These are phyloP conservation scores for Lateolabrax maculatus DNA, from an alignment of 2,797 vertebrate genomes.

Conservation along the genomic window DNA sequence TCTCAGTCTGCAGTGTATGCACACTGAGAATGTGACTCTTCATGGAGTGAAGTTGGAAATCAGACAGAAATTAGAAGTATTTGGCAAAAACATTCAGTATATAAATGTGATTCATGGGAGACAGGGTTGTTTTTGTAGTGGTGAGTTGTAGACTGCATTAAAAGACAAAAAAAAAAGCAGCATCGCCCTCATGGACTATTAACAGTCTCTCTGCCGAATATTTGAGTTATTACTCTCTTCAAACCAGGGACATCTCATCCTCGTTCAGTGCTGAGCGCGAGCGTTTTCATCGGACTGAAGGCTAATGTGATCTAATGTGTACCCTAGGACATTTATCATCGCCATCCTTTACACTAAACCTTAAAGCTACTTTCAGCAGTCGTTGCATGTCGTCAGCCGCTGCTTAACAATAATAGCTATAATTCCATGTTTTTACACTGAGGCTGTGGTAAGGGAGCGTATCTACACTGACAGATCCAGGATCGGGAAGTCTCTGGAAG, in stretches of 20 bases:
- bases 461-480: neutral
- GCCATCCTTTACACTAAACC: neutral
- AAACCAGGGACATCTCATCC: neutral
- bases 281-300: neutral
- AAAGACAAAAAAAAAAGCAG: neutral
- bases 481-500: neutral
- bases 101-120: neutral
- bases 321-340: slow-evolving; percentile 16
- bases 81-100: neutral
- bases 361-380: neutral
- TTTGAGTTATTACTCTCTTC: neutral
- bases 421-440: neutral
- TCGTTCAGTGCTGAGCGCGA: neutral
- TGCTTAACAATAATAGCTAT: neutral
- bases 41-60: no score
- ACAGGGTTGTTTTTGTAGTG: neutral
- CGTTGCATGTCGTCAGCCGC: neutral
- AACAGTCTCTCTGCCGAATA: neutral
- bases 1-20: no score
- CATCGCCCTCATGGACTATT: neutral
- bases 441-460: neutral
- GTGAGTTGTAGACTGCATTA: neutral
- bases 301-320: neutral
- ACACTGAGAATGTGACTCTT: no score
- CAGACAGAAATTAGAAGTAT: neutral